These are phyloP conservation scores for Chrysina gloriosa DNA, from an alignment of 2,888 invertebrate species.

Conservation along the genomic window DNA sequence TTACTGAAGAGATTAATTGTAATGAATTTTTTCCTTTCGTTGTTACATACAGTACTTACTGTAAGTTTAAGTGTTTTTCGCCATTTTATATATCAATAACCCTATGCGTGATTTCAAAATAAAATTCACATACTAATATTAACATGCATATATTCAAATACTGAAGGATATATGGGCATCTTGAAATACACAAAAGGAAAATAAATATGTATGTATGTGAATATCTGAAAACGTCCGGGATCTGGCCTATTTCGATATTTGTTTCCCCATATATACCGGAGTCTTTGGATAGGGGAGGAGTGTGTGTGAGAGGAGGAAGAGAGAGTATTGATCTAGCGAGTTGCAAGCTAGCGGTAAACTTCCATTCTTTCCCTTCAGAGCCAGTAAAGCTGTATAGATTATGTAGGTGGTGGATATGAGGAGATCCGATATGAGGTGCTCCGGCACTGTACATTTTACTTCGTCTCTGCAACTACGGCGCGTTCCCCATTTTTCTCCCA, in stretches of 20 bases:
- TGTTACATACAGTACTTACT: too few relatives aligned
- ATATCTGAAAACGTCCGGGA: background rate
- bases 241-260: constrained; percentile 48
- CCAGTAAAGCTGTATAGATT: constrained; percentile 54
- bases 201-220: too few relatives aligned
- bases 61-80: too few relatives aligned
- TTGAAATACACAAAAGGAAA: background rate
- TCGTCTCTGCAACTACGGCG: constrained; percentile 11
- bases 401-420: constrained; percentile 54
- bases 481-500: constrained; percentile 14
- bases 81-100: background rate
- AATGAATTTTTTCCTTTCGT: too few relatives aligned
- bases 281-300: constrained; percentile 49
- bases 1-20: too few relatives aligned
- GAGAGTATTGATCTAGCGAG: constrained; percentile 61
- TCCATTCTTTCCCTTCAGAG: constrained; percentile 59
- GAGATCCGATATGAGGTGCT: constrained; percentile 44
- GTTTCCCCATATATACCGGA: constrained; percentile 49
- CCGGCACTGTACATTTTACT: constrained; percentile 30
- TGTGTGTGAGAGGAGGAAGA: constrained; percentile 60
- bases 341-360: constrained; percentile 58
- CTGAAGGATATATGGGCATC: background rate
- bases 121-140: too few relatives aligned
- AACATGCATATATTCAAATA: too few relatives aligned
- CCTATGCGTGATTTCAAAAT: background rate